phyloP scores from a whole-genome alignment of 1,140 invertebrate genomes.

The Zaprionus vittiger region DNA sequence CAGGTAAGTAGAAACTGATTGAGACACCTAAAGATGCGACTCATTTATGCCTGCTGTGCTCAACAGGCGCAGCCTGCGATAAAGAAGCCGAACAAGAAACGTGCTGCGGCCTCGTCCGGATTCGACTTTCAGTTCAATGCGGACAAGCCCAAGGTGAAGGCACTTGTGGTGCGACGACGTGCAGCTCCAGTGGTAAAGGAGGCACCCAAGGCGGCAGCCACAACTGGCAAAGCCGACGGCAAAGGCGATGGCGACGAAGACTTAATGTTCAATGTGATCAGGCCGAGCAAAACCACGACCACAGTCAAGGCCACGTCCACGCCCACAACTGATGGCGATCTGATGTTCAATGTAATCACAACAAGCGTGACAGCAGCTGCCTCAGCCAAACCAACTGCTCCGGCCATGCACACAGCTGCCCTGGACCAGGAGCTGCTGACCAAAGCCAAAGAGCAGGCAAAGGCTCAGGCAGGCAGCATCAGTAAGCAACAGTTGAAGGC shows the following conservation, averaged over 20 bases:
- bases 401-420: background rate
- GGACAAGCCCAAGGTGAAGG: slow-evolving; percentile 70
- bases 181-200: slow-evolving; percentile 11
- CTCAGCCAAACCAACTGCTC: background rate
- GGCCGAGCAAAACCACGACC: background rate
- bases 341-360: slow-evolving; percentile 66
- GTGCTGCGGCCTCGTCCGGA: slow-evolving; percentile 10
- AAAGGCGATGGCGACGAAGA: slow-evolving; percentile 25
- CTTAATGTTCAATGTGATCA: slow-evolving; percentile 66
- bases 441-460: background rate
- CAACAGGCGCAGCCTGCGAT: background rate
- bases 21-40: background rate
- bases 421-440: background rate
- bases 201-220: background rate
- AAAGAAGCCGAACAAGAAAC: slow-evolving; percentile 44
- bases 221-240: background rate
- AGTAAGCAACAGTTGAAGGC: slow-evolving; percentile 41
- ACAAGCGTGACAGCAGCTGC: background rate
- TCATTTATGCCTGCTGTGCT: background rate
- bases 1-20: slow-evolving; percentile 28
- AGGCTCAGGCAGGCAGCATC: background rate
- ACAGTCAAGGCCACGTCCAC: background rate
- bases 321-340: slow-evolving; percentile 15
- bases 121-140: slow-evolving; percentile 68
- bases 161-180: slow-evolving; percentile 64